Evolutionary conservation across 2,113 vertebrate species (phyloP).

Genomic region (Centrocercus urophasianus): DNA sequence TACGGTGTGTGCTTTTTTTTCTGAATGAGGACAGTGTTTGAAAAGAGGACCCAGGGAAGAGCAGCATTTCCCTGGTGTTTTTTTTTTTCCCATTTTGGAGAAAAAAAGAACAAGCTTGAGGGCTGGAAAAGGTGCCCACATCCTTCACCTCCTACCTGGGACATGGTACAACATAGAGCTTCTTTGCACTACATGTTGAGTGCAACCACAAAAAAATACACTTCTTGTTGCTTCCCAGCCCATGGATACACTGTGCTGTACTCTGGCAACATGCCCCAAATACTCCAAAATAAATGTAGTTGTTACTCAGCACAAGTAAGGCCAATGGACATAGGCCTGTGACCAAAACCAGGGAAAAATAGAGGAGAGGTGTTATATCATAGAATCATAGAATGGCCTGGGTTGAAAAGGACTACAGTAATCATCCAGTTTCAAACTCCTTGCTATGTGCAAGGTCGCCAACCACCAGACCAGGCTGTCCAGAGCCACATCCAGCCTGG

Average conservation of each 20-base stretch:
- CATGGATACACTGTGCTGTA: no score
- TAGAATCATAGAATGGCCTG: no score
- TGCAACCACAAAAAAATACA: neutral
- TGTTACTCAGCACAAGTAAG: neutral
- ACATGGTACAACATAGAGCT: neutral
- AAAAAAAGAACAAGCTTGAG: rapidly evolving
- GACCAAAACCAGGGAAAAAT: neutral
- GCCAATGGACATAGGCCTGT: neutral
- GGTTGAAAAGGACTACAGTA: no score
- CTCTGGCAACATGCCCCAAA: neutral
- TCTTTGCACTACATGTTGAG: neutral
- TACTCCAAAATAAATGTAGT: neutral
- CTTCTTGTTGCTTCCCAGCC: neutral
- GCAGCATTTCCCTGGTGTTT: neutral
- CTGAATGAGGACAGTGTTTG: neutral
- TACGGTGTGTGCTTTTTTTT: neutral
- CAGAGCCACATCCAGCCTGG: no score
- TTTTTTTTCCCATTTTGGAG: neutral
- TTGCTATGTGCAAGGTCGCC: no score
- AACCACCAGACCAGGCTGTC: no score
- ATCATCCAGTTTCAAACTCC: no score
- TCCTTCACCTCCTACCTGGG: neutral
- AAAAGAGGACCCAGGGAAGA: neutral
- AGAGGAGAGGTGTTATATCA: no score
- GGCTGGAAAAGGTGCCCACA: neutral